Base-by-base conservation (phyloP, 2,113 vertebrate species). In the Vidua chalybeata region DNA sequence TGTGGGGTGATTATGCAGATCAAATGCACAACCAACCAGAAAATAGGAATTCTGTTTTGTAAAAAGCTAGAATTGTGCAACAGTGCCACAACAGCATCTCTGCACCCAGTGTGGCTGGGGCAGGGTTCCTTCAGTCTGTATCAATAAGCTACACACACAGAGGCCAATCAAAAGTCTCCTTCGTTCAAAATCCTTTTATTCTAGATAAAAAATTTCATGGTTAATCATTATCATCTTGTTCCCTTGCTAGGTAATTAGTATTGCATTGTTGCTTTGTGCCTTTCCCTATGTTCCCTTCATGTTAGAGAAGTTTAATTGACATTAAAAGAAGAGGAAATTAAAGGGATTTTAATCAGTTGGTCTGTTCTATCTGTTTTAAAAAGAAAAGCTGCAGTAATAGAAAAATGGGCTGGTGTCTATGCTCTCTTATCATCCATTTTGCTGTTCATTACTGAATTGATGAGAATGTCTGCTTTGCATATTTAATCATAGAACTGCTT, bases 161-260 rank as follows among this genome's bases (percentile, higher is more conserved):
- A 87, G 43, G 68, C 83, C 85, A 87, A 84, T 68, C 72, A 81
- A n/a, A 93, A 82, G 64, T 77, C 72, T 86, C 37, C 63, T 90
- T 83, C 19, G 0, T 94, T 96, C 55, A 71, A 84, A 92, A 89
- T 86, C 51, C 61, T 92, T 95, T 84, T 89, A 78, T 84, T 94
- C 45, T 66, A 90, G 96, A 95, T 94, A 87, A 96, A 96, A 89
- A 89, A 90, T 84, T 90, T 95, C 90, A 94, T 59, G 82, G 90
- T 92, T 97, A 97, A 93, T 97, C 93, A 94, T 94, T 92, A 97
- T 97, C 82, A 97, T 96, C 96, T 94, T 96, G 95, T 97, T 97
- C 95, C 89, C 89, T 92, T 77, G 93, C 91, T 97, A 93, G 94
- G 96, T 97, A 97, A 97, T 97, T 97, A 97, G 91, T 89, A 95